Conservation (phyloP, 2,113 vertebrate genomes). For the Mormyrus iriodes region DNA sequence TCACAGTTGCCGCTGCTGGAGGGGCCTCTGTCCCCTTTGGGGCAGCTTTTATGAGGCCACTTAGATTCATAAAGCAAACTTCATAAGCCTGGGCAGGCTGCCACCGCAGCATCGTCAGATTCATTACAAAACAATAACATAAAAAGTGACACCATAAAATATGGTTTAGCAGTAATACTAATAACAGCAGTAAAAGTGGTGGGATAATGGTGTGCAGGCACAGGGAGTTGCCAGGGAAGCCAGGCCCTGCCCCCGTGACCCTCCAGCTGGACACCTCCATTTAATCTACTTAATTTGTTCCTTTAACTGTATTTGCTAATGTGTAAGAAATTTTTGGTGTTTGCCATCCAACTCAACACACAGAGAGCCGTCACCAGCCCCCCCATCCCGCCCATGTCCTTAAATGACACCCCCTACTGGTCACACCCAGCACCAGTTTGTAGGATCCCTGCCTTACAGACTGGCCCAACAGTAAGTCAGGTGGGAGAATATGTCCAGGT, state of each 20-base stretch:
- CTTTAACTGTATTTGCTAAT: slow-evolving; percentile 44
- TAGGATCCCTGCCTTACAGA: neutral
- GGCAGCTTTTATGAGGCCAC: slow-evolving; percentile 6
- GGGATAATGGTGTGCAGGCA: slow-evolving; percentile 46
- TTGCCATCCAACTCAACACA: slow-evolving; percentile 47
- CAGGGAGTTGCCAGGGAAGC: slow-evolving; percentile 34
- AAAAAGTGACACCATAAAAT: slow-evolving; percentile 48
- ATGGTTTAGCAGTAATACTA: slow-evolving; percentile 48
- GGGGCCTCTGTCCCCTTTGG: neutral
- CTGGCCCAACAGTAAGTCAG: neutral
- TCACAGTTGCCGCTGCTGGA: neutral
- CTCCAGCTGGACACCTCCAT: slow-evolving; percentile 35
- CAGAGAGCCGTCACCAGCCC: slow-evolving; percentile 43
- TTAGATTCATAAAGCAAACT: slow-evolving; percentile 49
- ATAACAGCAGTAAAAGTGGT: slow-evolving; percentile 45
- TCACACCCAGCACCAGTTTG: neutral
- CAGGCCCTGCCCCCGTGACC: slow-evolving; percentile 38
- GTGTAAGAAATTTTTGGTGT: slow-evolving; percentile 57
- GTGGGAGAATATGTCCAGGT: neutral
- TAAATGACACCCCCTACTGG: neutral
- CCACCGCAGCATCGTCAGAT: slow-evolving; percentile 46
- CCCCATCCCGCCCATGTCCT: neutral
- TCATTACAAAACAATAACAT: slow-evolving; percentile 53
- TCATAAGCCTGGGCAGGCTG: slow-evolving; percentile 45
- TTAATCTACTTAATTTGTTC: slow-evolving; percentile 45